Evolutionary conservation across 1,140 invertebrate genomes (phyloP).

Genomic region (Ericerus pela): DNA sequence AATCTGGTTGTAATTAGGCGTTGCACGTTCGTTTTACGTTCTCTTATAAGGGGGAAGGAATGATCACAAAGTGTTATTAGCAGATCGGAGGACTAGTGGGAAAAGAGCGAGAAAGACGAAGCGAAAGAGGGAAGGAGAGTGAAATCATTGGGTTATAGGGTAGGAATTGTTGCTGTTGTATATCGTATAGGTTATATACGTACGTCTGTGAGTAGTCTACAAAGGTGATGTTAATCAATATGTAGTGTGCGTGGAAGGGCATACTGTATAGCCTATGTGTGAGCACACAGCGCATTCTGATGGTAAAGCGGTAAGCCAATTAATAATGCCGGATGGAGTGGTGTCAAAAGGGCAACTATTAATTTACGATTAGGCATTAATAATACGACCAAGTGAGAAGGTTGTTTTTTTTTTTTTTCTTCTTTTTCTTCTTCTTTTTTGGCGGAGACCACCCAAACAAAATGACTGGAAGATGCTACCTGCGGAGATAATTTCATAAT

Average conservation of each 20-base stretch:
- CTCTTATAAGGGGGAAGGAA: not conserved
- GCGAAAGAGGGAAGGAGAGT: no score
- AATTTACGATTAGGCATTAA: slow-evolving; percentile 11
- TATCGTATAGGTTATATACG: not conserved
- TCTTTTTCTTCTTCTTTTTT: no score
- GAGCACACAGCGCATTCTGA: slow-evolving; percentile 4
- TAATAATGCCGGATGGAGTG: slow-evolving; percentile 11
- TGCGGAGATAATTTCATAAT: slow-evolving; percentile 10
- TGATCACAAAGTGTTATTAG: slow-evolving; percentile 1
- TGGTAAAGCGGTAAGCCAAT: slow-evolving; percentile 5
- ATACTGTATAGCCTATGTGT: no score
- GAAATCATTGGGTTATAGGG: no score
- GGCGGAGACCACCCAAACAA: slow-evolving; percentile 10
- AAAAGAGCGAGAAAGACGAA: no score
- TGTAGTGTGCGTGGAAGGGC: no score
- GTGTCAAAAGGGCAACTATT: slow-evolving; percentile 12
- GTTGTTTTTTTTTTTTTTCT: no score
- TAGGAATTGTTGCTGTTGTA: no score
- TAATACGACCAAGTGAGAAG: slow-evolving; percentile 9
- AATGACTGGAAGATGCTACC: slow-evolving; percentile 10
- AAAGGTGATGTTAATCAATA: no score
- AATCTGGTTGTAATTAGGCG: slow-evolving; percentile 11
- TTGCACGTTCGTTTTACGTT: not conserved
- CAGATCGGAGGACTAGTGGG: no score
- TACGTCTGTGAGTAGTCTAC: no score